These are phyloP conservation scores for Dipus sagitta DNA, from an alignment of 2,797 vertebrate species.

Conservation along the genomic window DNA sequence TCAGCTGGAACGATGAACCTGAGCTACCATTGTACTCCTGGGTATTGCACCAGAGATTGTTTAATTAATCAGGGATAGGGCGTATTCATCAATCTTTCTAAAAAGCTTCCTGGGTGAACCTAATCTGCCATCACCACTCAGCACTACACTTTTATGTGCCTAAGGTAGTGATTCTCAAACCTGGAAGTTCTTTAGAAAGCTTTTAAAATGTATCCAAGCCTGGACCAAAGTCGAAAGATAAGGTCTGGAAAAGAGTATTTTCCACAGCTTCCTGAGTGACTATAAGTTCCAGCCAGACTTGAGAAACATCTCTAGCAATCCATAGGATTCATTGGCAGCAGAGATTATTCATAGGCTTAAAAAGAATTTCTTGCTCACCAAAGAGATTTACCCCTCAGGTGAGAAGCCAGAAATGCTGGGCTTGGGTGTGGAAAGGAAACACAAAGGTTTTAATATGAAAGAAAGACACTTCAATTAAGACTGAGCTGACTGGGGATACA, in stretches of 20 bases:
- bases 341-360: background rate
- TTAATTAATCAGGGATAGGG: background rate
- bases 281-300: background rate
- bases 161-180: background rate
- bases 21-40: background rate
- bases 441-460: background rate
- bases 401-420: background rate
- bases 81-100: background rate
- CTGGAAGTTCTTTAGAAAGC: background rate
- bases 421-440: background rate
- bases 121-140: background rate
- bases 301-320: background rate
- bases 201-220: background rate
- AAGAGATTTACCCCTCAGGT: background rate
- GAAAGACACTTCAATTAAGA: background rate
- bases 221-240: background rate
- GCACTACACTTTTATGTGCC: background rate
- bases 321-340: background rate
- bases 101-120: conserved; percentile 2
- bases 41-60: background rate
- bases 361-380: background rate
- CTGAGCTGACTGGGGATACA: background rate
- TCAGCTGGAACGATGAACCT: background rate
- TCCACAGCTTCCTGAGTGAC: background rate
- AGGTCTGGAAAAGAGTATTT: background rate